A percentile compares a stretch with the other conserved stretches of the same genome.
These are phyloP conservation scores for Leucophenga varia DNA, from an alignment of 1,140 invertebrate species.

Conservation along the genomic window DNA sequence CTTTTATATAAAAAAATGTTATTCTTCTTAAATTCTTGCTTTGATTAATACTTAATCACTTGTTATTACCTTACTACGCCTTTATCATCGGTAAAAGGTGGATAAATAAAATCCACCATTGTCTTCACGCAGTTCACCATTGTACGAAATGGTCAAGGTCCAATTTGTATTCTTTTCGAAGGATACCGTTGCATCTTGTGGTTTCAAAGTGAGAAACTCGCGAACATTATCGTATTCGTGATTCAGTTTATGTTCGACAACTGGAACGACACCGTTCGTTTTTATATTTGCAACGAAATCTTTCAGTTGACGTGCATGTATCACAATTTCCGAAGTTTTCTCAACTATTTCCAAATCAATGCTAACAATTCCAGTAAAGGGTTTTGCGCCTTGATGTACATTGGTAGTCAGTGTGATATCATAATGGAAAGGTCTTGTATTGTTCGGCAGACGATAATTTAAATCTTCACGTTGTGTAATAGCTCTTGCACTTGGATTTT, in stretches of 20 bases:
- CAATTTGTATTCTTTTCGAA: constrained; percentile 43
- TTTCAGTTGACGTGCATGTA: constrained; percentile 57
- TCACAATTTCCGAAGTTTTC: constrained; percentile 51
- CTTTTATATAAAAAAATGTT: too few relatives aligned
- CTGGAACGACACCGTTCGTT: neutral
- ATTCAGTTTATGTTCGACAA: neutral
- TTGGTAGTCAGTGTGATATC: constrained; percentile 65
- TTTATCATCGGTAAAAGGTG: constrained; percentile 63
- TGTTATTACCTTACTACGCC: constrained; percentile 46
- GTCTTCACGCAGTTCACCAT: constrained; percentile 60
- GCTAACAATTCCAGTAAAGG: constrained; percentile 62
- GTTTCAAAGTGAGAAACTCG: constrained; percentile 41
- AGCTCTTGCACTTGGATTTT: constrained; percentile 26
- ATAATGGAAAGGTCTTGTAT: constrained; percentile 65
- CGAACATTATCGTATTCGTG: constrained; percentile 17
- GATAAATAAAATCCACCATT: constrained; percentile 80
- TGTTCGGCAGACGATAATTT: constrained; percentile 62
- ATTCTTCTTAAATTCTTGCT: too few relatives aligned
- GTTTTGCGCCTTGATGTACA: constrained; percentile 57
- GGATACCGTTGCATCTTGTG: constrained; percentile 18
- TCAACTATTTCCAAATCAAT: constrained; percentile 57
- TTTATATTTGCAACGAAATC: constrained; percentile 24
- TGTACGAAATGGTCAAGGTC: constrained; percentile 58
- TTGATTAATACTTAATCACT: neutral
- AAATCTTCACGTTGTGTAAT: constrained; percentile 7